These are phyloP conservation scores for Entomobrya multifasciata DNA, from an alignment of 2,888 invertebrate genomes.

Conservation along the genomic window DNA sequence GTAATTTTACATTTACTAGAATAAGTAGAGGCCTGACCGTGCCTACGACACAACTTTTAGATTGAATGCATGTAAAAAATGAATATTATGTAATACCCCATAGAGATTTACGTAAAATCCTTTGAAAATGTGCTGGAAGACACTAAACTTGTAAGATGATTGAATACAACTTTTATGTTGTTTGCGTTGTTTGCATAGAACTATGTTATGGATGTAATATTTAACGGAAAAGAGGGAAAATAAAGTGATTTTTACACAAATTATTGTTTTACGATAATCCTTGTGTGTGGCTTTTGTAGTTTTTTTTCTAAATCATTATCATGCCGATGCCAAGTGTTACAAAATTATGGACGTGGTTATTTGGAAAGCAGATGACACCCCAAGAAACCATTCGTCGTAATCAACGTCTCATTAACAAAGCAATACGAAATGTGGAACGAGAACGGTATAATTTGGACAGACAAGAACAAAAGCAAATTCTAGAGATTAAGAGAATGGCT, in stretches of 20 bases:
- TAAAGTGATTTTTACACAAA: constrained; percentile 48
- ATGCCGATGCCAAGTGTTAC: not conserved
- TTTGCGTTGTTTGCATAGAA: too few species aligned
- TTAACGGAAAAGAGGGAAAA: not conserved
- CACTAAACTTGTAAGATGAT: not conserved
- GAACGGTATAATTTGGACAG: constrained; percentile 84
- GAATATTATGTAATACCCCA: not conserved
- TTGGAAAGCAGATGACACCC: constrained; percentile 84
- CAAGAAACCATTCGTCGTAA: constrained; percentile 85
- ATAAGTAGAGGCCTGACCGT: too few species aligned
- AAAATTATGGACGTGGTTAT: constrained; percentile 80
- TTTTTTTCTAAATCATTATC: not conserved
- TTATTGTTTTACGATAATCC: not conserved
- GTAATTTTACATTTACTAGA: too few species aligned
- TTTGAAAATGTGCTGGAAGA: not conserved
- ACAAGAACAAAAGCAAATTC: constrained; percentile 85
- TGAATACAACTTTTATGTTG: not conserved
- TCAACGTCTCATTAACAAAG: constrained; percentile 84
- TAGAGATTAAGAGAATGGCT: constrained; percentile 85
- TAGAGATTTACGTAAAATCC: not conserved
- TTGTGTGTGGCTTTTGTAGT: not conserved
- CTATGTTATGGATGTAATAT: not conserved
- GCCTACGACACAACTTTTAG: too few species aligned
- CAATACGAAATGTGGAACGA: constrained; percentile 84
- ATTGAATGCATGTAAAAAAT: too few species aligned